Evolutionary conservation across 2,888 invertebrate species (phyloP).

Genomic region (Volucella zonaria): DNA sequence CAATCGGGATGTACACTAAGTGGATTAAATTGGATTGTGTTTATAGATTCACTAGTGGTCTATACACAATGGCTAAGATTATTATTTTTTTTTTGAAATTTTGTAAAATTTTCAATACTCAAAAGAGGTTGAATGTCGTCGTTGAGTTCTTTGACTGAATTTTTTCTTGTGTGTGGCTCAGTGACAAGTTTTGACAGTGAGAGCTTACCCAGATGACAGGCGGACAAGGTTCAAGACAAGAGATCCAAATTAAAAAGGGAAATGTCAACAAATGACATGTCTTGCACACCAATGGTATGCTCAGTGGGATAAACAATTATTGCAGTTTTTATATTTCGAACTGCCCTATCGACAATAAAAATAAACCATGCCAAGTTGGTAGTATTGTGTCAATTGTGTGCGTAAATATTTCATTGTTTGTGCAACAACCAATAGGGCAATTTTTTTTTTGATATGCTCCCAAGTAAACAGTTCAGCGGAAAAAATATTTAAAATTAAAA

Average conservation of each 20-base stretch:
- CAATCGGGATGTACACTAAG: slow-evolving; percentile 33
- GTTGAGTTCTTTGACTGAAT: slow-evolving; percentile 68
- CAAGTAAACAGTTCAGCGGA: no score
- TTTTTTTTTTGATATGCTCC: no score
- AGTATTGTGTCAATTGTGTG: background rate
- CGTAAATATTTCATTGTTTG: no score
- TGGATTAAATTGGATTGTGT: slow-evolving; percentile 6
- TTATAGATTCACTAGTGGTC: slow-evolving; percentile 16
- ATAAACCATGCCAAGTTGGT: background rate
- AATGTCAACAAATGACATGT: slow-evolving; percentile 52
- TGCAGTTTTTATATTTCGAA: background rate
- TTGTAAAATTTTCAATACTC: slow-evolving; percentile 63
- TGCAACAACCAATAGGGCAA: no score
- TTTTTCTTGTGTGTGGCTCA: slow-evolving; percentile 61
- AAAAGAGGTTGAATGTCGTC: slow-evolving; percentile 70
- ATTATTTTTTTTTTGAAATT: slow-evolving; percentile 45
- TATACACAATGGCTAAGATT: slow-evolving; percentile 13
- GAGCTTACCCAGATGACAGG: slow-evolving; percentile 53
- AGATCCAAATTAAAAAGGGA: slow-evolving; percentile 9
- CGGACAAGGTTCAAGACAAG: background rate
- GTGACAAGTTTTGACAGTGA: slow-evolving; percentile 67
- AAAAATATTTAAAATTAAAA: no score
- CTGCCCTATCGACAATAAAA: slow-evolving; percentile 37
- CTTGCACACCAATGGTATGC: background rate
- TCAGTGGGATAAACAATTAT: background rate